Evolutionary conservation across 1,140 invertebrate species (phyloP), one percentile per base, ranked within the genome.

Genomic region (Agrilus planipennis): DNA sequence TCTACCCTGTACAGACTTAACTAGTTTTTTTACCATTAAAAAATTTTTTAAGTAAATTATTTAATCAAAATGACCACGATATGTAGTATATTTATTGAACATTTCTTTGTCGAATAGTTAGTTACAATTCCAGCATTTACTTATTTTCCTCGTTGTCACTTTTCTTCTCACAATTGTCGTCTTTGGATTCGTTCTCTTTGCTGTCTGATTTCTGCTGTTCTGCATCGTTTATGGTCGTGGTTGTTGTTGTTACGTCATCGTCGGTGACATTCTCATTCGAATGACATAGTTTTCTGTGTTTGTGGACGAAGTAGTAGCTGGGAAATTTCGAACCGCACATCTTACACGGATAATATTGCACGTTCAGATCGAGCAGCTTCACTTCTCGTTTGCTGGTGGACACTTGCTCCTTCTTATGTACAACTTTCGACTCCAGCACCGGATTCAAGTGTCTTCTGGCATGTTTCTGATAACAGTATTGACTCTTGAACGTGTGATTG

Each of bases 291-390:
- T 89, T 88, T 17, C 84, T 67, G 62, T 91, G 88, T 53, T 91
- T 91, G 57, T 90, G 88, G 3, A 91, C 88, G 65, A 91, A 91
- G 59, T 91, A 91, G 55, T 91, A 91, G 48, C 84, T 88, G 0
- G 88, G 88, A 56, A 91, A 91, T 64, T 89, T 90, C 55, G 76
- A 84, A 16, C 88, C 87, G 63, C 87, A 91, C 0, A 82, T 88
- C 61, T 90, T 90, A 64, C 88, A 91, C 0, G 87, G 86, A 63
- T 89, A 91, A 65, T 89, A 91, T 58, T 90, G 86, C 0, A 89
- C 78, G 51, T 89, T 84, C 56, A 88, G 71, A 49, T 88, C 81
- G 14, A 81, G 54, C 1, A 79, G 63, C 37, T 75, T 68, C 2
- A 80, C 74, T 46, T 75, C 75, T 9, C 72, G 64, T 11, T 64